phyloP scores from a whole-genome alignment of 2,888 invertebrate genomes.

The Drosophila anceps region DNA sequence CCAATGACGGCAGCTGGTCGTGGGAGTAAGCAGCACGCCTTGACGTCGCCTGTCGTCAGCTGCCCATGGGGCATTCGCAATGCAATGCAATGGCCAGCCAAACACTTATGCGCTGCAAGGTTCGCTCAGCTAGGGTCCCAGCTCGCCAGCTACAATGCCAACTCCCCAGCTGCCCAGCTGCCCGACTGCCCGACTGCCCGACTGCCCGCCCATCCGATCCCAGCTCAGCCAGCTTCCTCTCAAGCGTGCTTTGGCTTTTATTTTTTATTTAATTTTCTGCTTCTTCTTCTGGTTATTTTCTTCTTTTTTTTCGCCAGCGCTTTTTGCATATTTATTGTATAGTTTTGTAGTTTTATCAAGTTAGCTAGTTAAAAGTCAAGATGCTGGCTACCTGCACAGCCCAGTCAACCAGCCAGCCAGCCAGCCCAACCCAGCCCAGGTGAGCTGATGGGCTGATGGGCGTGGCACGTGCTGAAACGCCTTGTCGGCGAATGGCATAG shows the following conservation, averaged over 20 bases:
- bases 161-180: not conserved
- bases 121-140: slow-evolving; percentile 27
- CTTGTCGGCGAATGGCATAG: slow-evolving; percentile 54
- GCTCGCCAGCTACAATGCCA: slow-evolving; percentile 1
- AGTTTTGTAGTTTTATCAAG: slow-evolving; percentile 80
- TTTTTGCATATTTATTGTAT: slow-evolving; percentile 80
- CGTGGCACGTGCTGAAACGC: slow-evolving; percentile 46
- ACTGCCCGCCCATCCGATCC: not conserved
- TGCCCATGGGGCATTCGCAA: slow-evolving; percentile 40
- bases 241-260: slow-evolving; percentile 11
- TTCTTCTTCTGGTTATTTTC: not conserved
- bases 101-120: slow-evolving; percentile 65
- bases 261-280: slow-evolving; percentile 14
- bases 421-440: slow-evolving; percentile 1
- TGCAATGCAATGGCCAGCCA: slow-evolving; percentile 64
- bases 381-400: slow-evolving; percentile 55
- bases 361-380: slow-evolving; percentile 80
- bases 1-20: not conserved
- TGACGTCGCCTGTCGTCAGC: slow-evolving; percentile 6
- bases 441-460: slow-evolving; percentile 29
- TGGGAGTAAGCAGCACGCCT: not conserved
- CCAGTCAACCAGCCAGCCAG: not conserved
- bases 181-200: not conserved
- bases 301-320: slow-evolving; percentile 18
- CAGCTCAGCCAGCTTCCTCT: slow-evolving; percentile 3